Evolutionary conservation across 2,888 invertebrate species (phyloP), one percentile per base, ranked within the genome.

Genomic region (Synanthedon andrenaeformis): DNA sequence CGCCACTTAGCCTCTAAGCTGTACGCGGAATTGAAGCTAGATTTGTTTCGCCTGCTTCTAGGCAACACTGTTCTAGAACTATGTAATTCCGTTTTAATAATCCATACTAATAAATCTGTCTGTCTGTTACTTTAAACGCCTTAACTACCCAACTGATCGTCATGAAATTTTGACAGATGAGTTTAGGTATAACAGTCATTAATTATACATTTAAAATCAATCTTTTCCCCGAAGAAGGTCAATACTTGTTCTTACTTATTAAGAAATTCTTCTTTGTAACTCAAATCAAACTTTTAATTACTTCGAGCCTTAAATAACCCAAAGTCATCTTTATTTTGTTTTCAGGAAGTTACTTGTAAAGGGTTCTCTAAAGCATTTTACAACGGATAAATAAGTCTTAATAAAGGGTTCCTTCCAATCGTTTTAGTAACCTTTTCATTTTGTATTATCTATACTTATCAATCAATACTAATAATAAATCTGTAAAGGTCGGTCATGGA

Each of bases 201-300:
- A 35, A 35, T 35, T 35, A 35, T 8, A 35, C 35, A 35, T 58
- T 57, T 58, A 55, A 56, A 63, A 66, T 63, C 62, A 61, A 65
- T 62, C 62, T 63, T 53, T 52, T 10, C 56, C 53, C 52, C 28
- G 13, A 41, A 13, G 14, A 58, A 61, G 61, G 59, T 62, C 65
- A 64, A 64, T 66, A 62, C 57, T 42, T 60, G 54, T 65, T 65
- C 6, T 35, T 35, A 35, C 35, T 66, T 65, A 65, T 66, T 64
- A 63, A 61, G 61, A 65, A 66, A 61, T 67, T 66, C 55, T 54
- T 58, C 62, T 61, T 62, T 62, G 59, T 65, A 58, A 61, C 59
- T 57, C 60, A 61, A 57, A 52, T 57, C 53, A 54, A 59, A 63
- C 60, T 63, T 62, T 56, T 64, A 62, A 65, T 66, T 64, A 61